A percentile compares a stretch with the other conserved stretches of the same genome.
Evolutionary conservation across 2,888 invertebrate genomes (phyloP).

Genomic region (Oscheius onirici): DNA sequence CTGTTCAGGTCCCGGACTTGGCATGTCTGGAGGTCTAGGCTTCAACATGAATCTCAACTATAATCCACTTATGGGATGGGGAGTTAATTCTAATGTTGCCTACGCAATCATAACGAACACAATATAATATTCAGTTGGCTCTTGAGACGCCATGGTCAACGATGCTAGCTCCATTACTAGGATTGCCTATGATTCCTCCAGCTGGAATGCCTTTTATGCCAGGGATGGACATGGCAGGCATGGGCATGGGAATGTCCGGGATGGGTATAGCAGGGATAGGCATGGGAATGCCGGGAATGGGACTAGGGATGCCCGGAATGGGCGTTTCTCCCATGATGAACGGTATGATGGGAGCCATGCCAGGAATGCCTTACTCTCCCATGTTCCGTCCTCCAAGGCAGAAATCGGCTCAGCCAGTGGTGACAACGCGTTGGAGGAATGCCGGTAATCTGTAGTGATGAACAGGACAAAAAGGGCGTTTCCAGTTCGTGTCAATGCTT

Average conservation of each 20-base stretch:
- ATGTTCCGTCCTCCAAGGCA: neutral
- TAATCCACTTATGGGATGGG: constrained; percentile 27
- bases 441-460: neutral
- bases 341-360: neutral
- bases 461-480: neutral
- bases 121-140: constrained; percentile 20
- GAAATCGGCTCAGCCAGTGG: neutral
- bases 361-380: constrained; percentile 15
- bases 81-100: constrained; percentile 25
- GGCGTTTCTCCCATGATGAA: no score
- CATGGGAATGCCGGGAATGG: neutral
- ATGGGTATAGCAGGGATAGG: no score
- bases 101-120: neutral
- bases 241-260: neutral
- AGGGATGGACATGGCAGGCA: neutral
- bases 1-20: constrained; percentile 15
- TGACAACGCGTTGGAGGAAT: neutral
- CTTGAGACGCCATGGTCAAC: constrained; percentile 24
- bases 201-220: neutral
- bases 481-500: constrained; percentile 25
- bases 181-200: constrained; percentile 2
- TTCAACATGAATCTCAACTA: constrained; percentile 32
- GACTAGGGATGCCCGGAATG: neutral
- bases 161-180: constrained; percentile 21
- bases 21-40: constrained; percentile 12